Conservation (phyloP, 2,888 invertebrate species). For the Cryptophagus acutangulus region DNA sequence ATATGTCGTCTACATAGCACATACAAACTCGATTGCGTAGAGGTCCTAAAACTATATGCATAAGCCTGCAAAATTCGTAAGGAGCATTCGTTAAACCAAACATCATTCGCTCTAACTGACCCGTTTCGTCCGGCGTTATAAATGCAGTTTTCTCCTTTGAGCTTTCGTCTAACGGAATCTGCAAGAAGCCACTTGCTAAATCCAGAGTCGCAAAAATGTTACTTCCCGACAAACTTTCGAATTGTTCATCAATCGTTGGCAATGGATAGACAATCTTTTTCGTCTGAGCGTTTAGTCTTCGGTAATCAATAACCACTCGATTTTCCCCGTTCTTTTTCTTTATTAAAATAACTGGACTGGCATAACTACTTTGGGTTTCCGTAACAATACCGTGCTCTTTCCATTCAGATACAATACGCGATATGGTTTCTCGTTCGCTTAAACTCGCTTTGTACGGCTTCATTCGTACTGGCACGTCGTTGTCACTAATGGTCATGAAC, state of each 20-base stretch:
- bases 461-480: conserved; percentile 12
- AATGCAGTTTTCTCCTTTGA: conserved; percentile 31
- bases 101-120: conserved; percentile 29
- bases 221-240: conserved; percentile 9
- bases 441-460: conserved; percentile 15
- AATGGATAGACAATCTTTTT: conserved; percentile 15
- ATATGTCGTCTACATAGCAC: conserved; percentile 13
- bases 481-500: conserved; percentile 17
- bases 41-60: conserved; percentile 14
- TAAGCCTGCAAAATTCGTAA: conserved; percentile 17
- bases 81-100: conserved; percentile 28
- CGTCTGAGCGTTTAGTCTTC: conserved; percentile 19
- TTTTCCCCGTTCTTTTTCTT: conserved; percentile 18
- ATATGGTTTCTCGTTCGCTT: conserved; percentile 12
- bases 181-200: conserved; percentile 16
- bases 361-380: conserved; percentile 15
- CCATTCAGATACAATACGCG: conserved; percentile 14
- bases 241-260: conserved; percentile 15
- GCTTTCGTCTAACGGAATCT: conserved; percentile 14
- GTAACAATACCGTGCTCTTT: conserved; percentile 12
- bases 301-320: conserved; percentile 21
- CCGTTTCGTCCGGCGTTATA: conserved; percentile 33
- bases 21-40: conserved; percentile 8
- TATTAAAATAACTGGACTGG: conserved; percentile 17
- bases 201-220: conserved; percentile 13